A percentile compares a stretch with the other conserved stretches of the same genome.
Conservation (phyloP, 2,888 invertebrate species). For the Creontiades dilutus region DNA sequence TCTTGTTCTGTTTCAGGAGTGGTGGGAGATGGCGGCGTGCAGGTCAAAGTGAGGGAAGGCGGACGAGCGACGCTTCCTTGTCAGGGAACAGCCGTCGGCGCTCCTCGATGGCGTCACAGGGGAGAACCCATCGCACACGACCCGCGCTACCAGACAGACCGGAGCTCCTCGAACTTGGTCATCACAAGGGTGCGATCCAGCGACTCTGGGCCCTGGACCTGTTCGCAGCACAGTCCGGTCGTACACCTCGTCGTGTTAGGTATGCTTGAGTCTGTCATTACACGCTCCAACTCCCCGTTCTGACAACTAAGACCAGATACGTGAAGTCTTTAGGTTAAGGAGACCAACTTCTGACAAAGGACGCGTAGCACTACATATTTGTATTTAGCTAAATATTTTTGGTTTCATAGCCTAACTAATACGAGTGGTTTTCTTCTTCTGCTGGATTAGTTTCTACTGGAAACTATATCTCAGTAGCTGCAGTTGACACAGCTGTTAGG, state of each 20-base stretch:
- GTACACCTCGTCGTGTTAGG: slow-evolving; percentile 76
- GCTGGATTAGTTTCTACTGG: too few relatives aligned
- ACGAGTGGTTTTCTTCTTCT: too few relatives aligned
- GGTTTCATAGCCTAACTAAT: too few relatives aligned
- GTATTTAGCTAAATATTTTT: too few relatives aligned
- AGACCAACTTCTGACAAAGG: too few relatives aligned
- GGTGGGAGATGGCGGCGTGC: slow-evolving; percentile 75
- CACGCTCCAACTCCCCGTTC: too few relatives aligned
- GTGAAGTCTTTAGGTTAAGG: too few relatives aligned
- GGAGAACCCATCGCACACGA: slow-evolving; percentile 77
- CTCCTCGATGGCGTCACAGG: slow-evolving; percentile 76
- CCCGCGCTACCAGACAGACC: slow-evolving; percentile 80
- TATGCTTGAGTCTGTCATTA: slow-evolving; percentile 24
- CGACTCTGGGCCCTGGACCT: slow-evolving; percentile 87
- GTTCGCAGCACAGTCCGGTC: slow-evolving; percentile 82
- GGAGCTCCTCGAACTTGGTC: slow-evolving; percentile 79
- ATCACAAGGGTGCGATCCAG: slow-evolving; percentile 82
- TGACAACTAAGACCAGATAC: too few relatives aligned
- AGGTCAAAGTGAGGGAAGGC: slow-evolving; percentile 75
- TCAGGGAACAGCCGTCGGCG: slow-evolving; percentile 66
- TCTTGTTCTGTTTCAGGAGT: slow-evolving; percentile 72
- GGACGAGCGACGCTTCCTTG: slow-evolving; percentile 75
- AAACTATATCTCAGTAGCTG: too few relatives aligned
- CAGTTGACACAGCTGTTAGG: too few relatives aligned
- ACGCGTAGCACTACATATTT: too few relatives aligned